Conservation (phyloP, 92 coral and sea anemone species). For the Virgularia gustaviana region DNA sequence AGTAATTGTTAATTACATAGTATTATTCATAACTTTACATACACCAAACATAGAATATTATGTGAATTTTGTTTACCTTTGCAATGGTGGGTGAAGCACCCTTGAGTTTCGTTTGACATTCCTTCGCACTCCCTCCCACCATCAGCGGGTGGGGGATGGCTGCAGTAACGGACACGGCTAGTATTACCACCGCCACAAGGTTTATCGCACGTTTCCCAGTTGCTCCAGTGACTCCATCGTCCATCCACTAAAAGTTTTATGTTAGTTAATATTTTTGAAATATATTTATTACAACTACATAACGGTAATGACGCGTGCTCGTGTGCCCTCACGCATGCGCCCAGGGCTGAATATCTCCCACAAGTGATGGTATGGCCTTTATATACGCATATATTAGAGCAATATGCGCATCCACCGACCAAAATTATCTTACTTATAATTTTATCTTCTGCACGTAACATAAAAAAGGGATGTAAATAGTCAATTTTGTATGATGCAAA, state of each 20-base stretch:
- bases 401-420: too few species aligned
- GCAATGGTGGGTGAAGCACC: slow-evolving; percentile 10
- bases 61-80: too few species aligned
- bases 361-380: too few species aligned
- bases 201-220: slow-evolving; percentile 28
- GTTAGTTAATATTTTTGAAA: neutral
- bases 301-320: neutral
- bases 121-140: slow-evolving; percentile 11
- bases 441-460: too few species aligned
- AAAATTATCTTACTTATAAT: too few species aligned
- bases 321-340: neutral
- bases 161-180: slow-evolving; percentile 20
- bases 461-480: too few species aligned
- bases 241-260: slow-evolving; percentile 19
- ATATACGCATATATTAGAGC: too few species aligned
- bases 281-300: neutral
- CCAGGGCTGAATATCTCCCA: neutral
- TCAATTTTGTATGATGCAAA: too few species aligned
- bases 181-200: slow-evolving; percentile 29
- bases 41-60: neutral
- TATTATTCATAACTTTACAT: neutral
- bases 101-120: neutral
- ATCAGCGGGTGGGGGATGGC: slow-evolving; percentile 10
- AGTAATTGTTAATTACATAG: too few species aligned
- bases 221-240: slow-evolving; percentile 21